Base-by-base conservation (phyloP, 2,113 vertebrate genomes). In the Oenanthe oenanthe region DNA sequence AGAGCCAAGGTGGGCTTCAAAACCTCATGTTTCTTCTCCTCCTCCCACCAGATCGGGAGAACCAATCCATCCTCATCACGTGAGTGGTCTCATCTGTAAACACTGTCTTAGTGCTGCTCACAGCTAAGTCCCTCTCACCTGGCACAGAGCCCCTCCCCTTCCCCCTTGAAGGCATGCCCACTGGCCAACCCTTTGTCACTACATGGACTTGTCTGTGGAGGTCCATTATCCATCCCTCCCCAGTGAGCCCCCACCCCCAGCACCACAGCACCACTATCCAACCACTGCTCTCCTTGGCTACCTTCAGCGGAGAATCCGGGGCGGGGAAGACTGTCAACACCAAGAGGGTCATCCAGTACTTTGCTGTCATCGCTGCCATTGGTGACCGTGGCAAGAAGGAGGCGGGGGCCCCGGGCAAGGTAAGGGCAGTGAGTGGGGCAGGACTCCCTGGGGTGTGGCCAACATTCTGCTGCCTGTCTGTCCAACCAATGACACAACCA, bases 251-350 rank as follows among this genome's bases (percentile, higher is more conserved):
- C 40, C 40, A 82, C 5, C 4, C n/a, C 34, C 28, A 82, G 54
- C 25, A 54, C 17, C 54, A 68, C 3, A 68, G 62, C 29, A 40
- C 62, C 31, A 24, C 17, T 40, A 76, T 17, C 15, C 63, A 76
- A 68, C 12, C 12, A 54, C 32, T 89, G 40, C 34, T 89, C 21
- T 76, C 17, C 40, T 83, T 89, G 71, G 12, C 48, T 83, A 47
- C 34, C 57, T 38, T 36, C 96, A 99, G 99, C 8, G 99, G 99
- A 98, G 99, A 99, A 98, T 99, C 99, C 28, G 99, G 99, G 56
- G 99, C 99, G 14, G 99, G 99, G 96, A 99, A 99, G 98, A 99
- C 99, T 56, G 99, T 99, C 58, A 99, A 99, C 98, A 99, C 99
- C 42, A 99, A 99, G 95, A 97, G 99, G 83, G 99, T 99, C 58